These are phyloP conservation scores for Staurois parvus DNA, from an alignment of 2,797 vertebrate genomes.

Conservation along the genomic window DNA sequence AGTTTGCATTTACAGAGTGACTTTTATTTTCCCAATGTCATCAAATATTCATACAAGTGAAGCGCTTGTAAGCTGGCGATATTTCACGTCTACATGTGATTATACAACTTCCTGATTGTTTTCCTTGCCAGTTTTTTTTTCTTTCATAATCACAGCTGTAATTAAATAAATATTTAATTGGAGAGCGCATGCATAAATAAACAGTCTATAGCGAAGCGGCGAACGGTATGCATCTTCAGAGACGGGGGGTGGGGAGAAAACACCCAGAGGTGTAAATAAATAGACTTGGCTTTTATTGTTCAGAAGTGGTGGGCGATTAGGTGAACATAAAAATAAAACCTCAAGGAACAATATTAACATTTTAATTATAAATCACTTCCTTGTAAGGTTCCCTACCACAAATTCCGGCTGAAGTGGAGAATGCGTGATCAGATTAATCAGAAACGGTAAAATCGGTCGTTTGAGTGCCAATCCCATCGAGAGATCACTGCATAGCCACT, in stretches of 20 bases:
- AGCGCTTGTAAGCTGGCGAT: not conserved
- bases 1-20: not conserved
- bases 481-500: too few relatives aligned
- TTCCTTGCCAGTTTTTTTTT: not conserved
- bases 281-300: not conserved
- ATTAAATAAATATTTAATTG: constrained; percentile 34
- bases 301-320: not conserved
- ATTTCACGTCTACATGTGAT: not conserved
- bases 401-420: too few relatives aligned
- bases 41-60: not conserved
- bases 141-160: constrained; percentile 21
- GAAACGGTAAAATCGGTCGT: too few relatives aligned
- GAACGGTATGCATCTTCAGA: not conserved
- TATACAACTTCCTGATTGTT: constrained; percentile 18
- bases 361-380: not conserved
- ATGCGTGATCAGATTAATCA: too few relatives aligned
- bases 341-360: not conserved
- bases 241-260: not conserved
- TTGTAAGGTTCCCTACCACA: too few relatives aligned
- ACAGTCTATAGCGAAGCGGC: not conserved
- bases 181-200: not conserved
- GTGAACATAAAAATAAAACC: not conserved
- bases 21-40: not conserved
- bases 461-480: too few relatives aligned
- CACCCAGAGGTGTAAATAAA: not conserved